Evolutionary conservation across 2,888 invertebrate genomes (phyloP), one percentile per base, ranked within the genome.

Genomic region (Mythimna impura): DNA sequence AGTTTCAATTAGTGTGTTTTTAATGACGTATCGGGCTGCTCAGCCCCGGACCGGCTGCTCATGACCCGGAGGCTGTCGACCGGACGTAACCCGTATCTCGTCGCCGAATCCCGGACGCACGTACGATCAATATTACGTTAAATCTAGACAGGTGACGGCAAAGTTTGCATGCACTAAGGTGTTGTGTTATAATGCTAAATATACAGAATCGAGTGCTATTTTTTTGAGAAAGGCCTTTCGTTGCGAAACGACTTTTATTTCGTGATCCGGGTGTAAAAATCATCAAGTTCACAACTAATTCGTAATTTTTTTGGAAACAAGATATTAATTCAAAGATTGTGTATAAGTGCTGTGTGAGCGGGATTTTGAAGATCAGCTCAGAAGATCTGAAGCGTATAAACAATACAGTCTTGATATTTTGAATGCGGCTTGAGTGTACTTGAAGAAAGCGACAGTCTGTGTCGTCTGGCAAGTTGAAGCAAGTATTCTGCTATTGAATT

Each of bases 21-120:
- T 66, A 70, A 79, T 79, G 70, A 54, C 43, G 52, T 69, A 55
- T 63, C 34, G n/a, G 7, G 22, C 34, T 30, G 17, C 43, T 43
- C 55, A 20, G 65, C 6, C 34, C 25, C n/a, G 66, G 54, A 36
- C 57, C 47, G 80, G 63, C 64, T 43, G 67, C 71, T 79, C 69
- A 73, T 81, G 86, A 80, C 86, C 80, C 67, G 68, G 68, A 84
- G 86, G 87, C 78, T 82, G 84, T 78, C 82, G 80, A 80, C 82
- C 87, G 84, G 73, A 79, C 64, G 69, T 78, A 76, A 65, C 66
- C 68, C 67, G 73, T 73, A 71, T 82, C 67, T 55, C 62, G 60
- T 34, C 40, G 14, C 65, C 67, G 75, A 61, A 69, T 70, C 74
- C 81, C 76, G 83, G 74, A 64, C 66, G 40, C 68, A 78, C 62